Base-by-base conservation (phyloP, 2,888 invertebrate species). In the Malthinus seriepunctatus region DNA sequence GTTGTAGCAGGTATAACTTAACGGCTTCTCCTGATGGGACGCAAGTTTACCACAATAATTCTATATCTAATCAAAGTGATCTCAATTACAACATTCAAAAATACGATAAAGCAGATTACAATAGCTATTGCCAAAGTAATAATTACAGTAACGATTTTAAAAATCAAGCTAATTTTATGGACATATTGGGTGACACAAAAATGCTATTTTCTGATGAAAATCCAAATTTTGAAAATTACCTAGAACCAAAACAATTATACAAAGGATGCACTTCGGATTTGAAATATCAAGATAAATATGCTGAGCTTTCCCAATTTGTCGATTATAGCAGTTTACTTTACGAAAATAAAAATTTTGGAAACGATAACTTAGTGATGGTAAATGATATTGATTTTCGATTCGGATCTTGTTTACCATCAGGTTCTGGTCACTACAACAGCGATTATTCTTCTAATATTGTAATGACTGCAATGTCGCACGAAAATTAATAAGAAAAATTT, bases 11-110 rank as follows among this genome's bases (percentile, higher is more conserved):
- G 60, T 75, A 77, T 57, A 76, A 79, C 63, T 67, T 77, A 52
- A 77, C 73, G 62, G 76, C 84, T 3, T 85, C 85, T 0, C 86
- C 85, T 0, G 86, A 85, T 57, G 71, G 67, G 54, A 68, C 67
- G 67, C 76, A 83, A 15, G 79, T 83, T 51, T 55, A 72, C 45
- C 77, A 73, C 60, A 76, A 75, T 58, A 71, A 72, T 45, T 67
- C 70, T 9, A 64, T 69, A 8, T 51, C 67, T 42, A 65, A 72
- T 49, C 71, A 70, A 45, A 60, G 63, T 31, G 67, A 69, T 23
- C 47, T 62, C 12, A 62, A 65, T 35, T 74, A 71, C 42, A 58
- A 58, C n/a, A 33, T 64, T 23, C 69, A 69, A 15, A 69, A 71
- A 10, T 64, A 63, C 14, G 56, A 64, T 2, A 61, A 65, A 37